Evolutionary conservation across 2,113 vertebrate species (phyloP).

Genomic region (Mustela nigripes): DNA sequence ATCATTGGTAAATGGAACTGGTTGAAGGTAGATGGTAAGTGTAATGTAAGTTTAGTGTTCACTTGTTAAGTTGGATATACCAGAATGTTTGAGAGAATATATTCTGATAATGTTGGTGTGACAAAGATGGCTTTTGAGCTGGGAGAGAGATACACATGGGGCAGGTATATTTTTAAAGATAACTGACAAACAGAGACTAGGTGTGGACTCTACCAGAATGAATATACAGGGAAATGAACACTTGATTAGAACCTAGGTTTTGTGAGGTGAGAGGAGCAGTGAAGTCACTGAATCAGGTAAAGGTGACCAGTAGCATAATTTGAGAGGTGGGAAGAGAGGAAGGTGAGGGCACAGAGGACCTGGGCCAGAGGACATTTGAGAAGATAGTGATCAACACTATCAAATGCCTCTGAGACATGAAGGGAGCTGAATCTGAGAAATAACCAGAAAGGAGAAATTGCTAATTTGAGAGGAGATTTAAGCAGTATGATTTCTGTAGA

Average conservation of each 20-base stretch:
- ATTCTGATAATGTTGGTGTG: not conserved
- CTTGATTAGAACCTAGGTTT: not conserved
- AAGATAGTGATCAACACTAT: not conserved
- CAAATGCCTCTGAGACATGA: not conserved
- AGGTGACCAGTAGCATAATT: not conserved
- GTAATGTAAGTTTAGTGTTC: not conserved
- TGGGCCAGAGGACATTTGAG: not conserved
- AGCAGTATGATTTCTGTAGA: not conserved
- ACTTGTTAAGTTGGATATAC: not conserved
- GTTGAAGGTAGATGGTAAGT: not conserved
- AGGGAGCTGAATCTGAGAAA: not conserved
- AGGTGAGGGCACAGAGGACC: not conserved
- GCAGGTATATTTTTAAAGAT: not conserved
- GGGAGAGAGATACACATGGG: not conserved
- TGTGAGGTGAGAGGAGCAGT: not conserved
- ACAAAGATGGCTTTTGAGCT: not conserved
- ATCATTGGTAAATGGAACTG: not conserved
- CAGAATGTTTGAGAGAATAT: not conserved
- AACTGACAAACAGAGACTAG: not conserved
- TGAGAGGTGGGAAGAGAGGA: not conserved
- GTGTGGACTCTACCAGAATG: not conserved
- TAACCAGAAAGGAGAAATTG: not conserved
- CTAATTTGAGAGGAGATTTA: conserved; percentile 26
- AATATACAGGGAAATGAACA: not conserved
- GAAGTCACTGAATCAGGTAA: not conserved